A percentile compares a stretch with the other conserved stretches of the same genome.
Conservation (phyloP, 2,113 vertebrate species). For the Eretmochelys imbricata region DNA sequence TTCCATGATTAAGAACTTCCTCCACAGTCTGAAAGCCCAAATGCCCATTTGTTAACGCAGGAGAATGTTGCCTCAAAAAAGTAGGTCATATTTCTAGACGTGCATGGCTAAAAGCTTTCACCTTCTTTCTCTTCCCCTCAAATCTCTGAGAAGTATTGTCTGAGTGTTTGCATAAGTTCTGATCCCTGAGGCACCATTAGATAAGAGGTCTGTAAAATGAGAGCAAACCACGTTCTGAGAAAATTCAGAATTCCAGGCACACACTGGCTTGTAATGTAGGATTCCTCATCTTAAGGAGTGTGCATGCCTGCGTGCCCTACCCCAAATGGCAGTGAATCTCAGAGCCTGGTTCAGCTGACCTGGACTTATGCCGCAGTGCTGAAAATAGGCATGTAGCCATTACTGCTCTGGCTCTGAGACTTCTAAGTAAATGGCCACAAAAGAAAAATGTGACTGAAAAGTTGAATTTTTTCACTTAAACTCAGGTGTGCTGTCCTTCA, state of each 20-base stretch:
- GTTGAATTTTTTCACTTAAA: neutral
- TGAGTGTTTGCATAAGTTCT: neutral
- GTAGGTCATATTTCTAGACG: accelerated
- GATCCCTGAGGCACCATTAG: neutral
- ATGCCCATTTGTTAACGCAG: accelerated
- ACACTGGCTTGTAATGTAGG: neutral
- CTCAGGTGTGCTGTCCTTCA: neutral
- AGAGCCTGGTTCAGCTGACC: neutral
- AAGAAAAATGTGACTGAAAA: neutral
- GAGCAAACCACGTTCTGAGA: neutral
- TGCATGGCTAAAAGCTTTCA: neutral
- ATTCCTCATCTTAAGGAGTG: neutral
- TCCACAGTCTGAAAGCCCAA: neutral
- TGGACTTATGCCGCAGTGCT: neutral
- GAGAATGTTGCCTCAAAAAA: neutral
- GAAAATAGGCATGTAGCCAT: neutral
- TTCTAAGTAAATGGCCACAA: neutral
- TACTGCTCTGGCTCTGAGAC: neutral
- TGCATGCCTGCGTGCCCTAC: neutral
- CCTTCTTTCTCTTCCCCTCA: neutral
- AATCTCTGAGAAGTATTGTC: neutral
- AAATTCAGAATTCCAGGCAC: neutral
- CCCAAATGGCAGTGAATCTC: neutral
- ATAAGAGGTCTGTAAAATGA: neutral
- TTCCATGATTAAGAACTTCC: neutral